Base-by-base conservation (phyloP, 2,113 vertebrate species). In the Muntiacus reevesi region DNA sequence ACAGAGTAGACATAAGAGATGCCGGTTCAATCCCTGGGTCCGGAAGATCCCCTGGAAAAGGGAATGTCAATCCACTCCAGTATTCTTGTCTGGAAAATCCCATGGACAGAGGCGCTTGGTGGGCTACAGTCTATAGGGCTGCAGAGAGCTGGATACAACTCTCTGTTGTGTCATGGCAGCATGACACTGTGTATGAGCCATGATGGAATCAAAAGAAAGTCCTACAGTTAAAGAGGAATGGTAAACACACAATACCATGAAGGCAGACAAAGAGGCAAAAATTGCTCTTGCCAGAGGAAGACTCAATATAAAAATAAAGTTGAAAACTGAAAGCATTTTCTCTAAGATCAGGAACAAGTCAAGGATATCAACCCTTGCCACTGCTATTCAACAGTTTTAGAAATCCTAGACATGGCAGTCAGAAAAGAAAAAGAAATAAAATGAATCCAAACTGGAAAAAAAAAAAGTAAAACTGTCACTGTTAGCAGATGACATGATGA, bases 231-330 rank as follows among this genome's bases (percentile, higher is more conserved):
- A 33, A 89, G 12, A 89, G 21, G 91, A 96, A 96, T 30, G 45
- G 5, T 64, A 85, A 7, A 33, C n/a, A 91, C 28, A 54, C 28
- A 87, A 93, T 45, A 94, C 21, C 40, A 19, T 67, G 36, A 4
- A 59, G 57, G 33, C 21, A 89, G 57, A 15, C 23, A 92, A 78
- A 27, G 36, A 82, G 60, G 45, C 40, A 92, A 95, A 97, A 95
- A 45, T 30, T 79, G 17, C 50, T 78, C 55, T 52, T 91, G 15
- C 40, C 57, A 91, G 30, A 43, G n/a, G 30, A 89, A 91, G 36
- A 89, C 3, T 62, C 57, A 84, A 82, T 45, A 90, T 54, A 55
- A 92, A 97, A 90, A 83, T 92, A 88, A 89, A 95, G 36, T 40
- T 81, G 12, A 67, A 67, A 67, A 67, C 33, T 36, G 64, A 67